Percentiles rank a stretch among this genome's conserved stretches.
These are phyloP conservation scores for Polydrusus pterygomalis DNA, from an alignment of 2,888 invertebrate species.

Conservation along the genomic window DNA sequence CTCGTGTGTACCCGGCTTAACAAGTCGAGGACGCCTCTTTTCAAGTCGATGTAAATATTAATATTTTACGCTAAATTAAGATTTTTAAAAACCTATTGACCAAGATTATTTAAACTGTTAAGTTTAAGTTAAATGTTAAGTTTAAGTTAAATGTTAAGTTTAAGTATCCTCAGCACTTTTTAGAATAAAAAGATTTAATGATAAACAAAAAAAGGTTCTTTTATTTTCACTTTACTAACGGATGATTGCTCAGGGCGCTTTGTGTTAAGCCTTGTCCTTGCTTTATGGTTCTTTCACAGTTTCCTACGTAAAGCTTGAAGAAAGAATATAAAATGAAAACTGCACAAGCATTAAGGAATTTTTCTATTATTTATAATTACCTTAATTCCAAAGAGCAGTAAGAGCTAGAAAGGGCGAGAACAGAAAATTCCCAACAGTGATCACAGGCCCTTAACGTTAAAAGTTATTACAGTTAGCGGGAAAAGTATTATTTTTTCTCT, in stretches of 20 bases:
- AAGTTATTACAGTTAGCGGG: no score
- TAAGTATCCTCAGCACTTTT: slow-evolving; percentile 32
- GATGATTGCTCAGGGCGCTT: neutral
- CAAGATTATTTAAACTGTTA: neutral
- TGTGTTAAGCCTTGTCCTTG: neutral
- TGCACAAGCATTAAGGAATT: no score
- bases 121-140: slow-evolving; percentile 32
- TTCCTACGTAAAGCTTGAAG: no score
- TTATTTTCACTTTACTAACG: neutral
- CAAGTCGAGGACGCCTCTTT: no score
- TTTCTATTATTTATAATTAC: no score
- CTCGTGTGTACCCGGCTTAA: no score
- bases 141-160: slow-evolving; percentile 40
- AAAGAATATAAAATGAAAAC: no score
- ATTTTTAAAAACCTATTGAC: slow-evolving; percentile 1
- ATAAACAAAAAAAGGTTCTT: neutral
- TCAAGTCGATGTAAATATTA: neutral
- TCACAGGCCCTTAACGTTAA: no score
- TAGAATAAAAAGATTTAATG: slow-evolving; percentile 28
- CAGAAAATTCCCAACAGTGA: no score
- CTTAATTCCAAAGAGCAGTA: no score
- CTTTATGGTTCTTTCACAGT: neutral
- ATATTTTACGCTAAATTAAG: neutral
- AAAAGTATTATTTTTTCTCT: no score
- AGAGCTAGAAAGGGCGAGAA: no score